Evolutionary conservation across 92 coral and sea anemone genomes (phyloP).

Genomic region (Epizoanthus ramosus): DNA sequence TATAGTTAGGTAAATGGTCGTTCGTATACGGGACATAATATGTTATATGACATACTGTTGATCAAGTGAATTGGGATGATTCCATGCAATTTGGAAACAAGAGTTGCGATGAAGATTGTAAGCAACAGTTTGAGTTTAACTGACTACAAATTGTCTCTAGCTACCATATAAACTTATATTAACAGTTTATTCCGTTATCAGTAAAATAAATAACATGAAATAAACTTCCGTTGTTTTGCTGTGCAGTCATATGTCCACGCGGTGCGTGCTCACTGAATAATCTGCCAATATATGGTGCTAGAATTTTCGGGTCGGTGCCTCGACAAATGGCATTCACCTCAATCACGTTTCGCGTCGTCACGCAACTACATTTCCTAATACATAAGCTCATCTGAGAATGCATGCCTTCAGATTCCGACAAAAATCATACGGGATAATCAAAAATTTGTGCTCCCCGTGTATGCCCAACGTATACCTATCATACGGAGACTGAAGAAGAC

Average conservation of each 20-base stretch:
- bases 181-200: neutral
- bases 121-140: neutral
- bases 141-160: neutral
- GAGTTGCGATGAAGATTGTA: neutral
- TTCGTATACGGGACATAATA: neutral
- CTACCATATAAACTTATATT: neutral
- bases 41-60: neutral
- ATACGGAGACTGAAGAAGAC: neutral
- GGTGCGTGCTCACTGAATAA: neutral
- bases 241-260: neutral
- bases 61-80: too few relatives aligned
- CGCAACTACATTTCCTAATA: neutral
- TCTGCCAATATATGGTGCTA: neutral
- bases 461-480: neutral
- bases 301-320: conserved; percentile 8
- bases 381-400: too few relatives aligned
- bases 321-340: neutral
- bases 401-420: too few relatives aligned
- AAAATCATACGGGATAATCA: too few relatives aligned
- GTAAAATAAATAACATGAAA: neutral
- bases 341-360: neutral
- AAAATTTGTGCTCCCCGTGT: too few relatives aligned
- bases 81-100: too few relatives aligned
- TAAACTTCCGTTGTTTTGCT: neutral
- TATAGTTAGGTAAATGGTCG: neutral